phyloP scores from a whole-genome alignment of 2,797 vertebrate species.

The Xyrichtys novacula region DNA sequence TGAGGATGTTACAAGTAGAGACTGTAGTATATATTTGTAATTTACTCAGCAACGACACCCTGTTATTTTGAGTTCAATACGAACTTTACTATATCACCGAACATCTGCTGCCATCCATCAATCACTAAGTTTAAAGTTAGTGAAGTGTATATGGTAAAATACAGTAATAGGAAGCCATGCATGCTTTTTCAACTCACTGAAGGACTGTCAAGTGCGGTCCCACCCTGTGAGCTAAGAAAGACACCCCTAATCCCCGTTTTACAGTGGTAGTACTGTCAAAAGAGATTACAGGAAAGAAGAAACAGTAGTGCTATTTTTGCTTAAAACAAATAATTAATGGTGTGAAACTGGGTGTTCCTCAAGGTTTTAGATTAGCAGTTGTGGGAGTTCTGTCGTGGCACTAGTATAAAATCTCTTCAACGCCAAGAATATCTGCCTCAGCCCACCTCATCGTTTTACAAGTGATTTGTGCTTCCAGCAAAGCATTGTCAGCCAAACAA shows the following conservation, averaged over 20 bases:
- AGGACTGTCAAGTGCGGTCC: conserved; percentile 12
- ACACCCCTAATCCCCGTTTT: conserved; percentile 13
- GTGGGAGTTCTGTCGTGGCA: conserved; percentile 38
- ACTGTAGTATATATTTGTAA: conserved; percentile 1
- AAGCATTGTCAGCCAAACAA: conserved; percentile 29
- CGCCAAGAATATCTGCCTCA: conserved; percentile 41
- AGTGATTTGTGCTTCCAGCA: conserved; percentile 11
- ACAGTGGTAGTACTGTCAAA: conserved; percentile 34
- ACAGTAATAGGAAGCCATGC: background rate
- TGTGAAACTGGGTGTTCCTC: conserved; percentile 35
- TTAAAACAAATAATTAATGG: conserved; percentile 44
- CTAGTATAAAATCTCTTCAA: conserved; percentile 30
- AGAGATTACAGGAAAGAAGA: conserved; percentile 18
- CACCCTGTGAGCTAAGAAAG: conserved; percentile 20
- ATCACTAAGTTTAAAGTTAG: background rate
- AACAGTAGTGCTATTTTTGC: conserved; percentile 30
- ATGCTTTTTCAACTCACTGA: conserved; percentile 6
- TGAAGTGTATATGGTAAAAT: background rate
- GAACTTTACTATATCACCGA: background rate
- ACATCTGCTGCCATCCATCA: background rate
- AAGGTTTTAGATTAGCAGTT: conserved; percentile 43
- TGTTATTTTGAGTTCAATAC: background rate
- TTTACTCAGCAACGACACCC: background rate
- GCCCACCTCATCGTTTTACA: conserved; percentile 10
- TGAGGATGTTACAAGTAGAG: conserved; percentile 13